These are phyloP conservation scores for Phortica okadai DNA, from an alignment of 2,888 invertebrate species.

Conservation along the genomic window DNA sequence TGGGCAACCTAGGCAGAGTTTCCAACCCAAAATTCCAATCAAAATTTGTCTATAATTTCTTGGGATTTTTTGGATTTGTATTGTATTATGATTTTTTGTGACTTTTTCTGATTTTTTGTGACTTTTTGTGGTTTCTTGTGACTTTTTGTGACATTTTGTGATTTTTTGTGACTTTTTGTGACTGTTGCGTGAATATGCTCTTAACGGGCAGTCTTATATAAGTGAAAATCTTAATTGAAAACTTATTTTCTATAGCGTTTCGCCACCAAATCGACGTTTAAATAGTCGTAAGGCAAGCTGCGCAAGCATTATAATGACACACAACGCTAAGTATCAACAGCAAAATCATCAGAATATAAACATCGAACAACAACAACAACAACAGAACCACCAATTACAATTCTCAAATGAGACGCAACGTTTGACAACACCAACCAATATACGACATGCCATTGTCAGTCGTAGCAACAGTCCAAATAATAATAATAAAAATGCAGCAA, in stretches of 20 bases:
- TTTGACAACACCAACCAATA: neutral
- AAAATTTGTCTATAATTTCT: too few species aligned
- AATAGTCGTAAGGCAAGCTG: conserved; percentile 58
- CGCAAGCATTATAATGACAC: conserved; percentile 57
- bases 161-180: neutral
- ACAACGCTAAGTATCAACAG: conserved; percentile 22
- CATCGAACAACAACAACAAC: neutral
- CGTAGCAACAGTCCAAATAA: conserved; percentile 39
- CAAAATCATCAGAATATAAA: neutral
- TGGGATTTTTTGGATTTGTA: neutral
- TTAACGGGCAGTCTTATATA: neutral
- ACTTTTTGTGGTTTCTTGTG: too few species aligned
- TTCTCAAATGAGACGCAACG: neutral
- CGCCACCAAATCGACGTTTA: conserved; percentile 60
- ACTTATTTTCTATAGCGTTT: conserved; percentile 56
- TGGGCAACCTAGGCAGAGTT: too few species aligned
- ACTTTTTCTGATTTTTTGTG: too few species aligned
- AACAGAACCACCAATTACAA: neutral
- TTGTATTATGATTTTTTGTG: neutral
- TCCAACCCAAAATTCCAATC: too few species aligned
- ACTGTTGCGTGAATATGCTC: neutral
- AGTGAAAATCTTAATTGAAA: too few species aligned
- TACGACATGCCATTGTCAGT: conserved; percentile 33
- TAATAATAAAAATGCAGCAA: conserved; percentile 35
- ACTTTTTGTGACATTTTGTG: neutral